Evolutionary conservation across 2,888 invertebrate species (phyloP).

Genomic region (Aromia moschata): DNA sequence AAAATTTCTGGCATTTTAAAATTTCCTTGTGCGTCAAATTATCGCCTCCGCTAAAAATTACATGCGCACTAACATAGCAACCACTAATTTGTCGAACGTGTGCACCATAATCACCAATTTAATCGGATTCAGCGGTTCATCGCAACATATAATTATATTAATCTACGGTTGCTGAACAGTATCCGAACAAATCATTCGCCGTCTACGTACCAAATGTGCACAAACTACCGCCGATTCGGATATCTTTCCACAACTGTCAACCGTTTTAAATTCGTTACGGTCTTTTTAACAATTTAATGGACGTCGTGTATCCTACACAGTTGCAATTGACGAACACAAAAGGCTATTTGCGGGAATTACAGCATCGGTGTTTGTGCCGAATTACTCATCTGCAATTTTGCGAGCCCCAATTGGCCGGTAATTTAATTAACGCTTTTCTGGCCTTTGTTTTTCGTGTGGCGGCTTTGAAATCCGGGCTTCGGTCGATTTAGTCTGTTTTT

Average conservation of each 20-base stretch:
- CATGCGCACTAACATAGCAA: too few relatives aligned
- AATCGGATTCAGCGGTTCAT: too few relatives aligned
- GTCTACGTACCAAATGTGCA: conserved; percentile 21
- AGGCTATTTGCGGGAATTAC: conserved; percentile 35
- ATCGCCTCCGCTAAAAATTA: too few relatives aligned
- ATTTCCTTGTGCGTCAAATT: too few relatives aligned
- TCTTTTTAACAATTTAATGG: conserved; percentile 33
- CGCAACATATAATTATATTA: too few relatives aligned
- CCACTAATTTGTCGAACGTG: too few relatives aligned
- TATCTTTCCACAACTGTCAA: conserved; percentile 14
- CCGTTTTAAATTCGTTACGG: conserved; percentile 28
- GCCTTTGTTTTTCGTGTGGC: neutral
- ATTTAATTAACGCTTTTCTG: conserved; percentile 1
- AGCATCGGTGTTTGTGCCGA: conserved; percentile 12
- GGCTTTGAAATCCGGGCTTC: neutral
- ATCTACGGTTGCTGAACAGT: too few relatives aligned
- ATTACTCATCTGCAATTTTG: conserved; percentile 1
- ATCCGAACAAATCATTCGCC: neutral
- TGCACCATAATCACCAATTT: too few relatives aligned
- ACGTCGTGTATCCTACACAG: conserved; percentile 32
- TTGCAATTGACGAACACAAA: conserved; percentile 34
- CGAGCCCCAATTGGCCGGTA: neutral
- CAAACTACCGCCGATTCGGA: conserved; percentile 26
- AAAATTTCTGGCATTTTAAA: too few relatives aligned
- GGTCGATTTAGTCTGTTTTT: neutral